Conservation (phyloP, 2,797 vertebrate genomes). For the Pteropus rufus region DNA sequence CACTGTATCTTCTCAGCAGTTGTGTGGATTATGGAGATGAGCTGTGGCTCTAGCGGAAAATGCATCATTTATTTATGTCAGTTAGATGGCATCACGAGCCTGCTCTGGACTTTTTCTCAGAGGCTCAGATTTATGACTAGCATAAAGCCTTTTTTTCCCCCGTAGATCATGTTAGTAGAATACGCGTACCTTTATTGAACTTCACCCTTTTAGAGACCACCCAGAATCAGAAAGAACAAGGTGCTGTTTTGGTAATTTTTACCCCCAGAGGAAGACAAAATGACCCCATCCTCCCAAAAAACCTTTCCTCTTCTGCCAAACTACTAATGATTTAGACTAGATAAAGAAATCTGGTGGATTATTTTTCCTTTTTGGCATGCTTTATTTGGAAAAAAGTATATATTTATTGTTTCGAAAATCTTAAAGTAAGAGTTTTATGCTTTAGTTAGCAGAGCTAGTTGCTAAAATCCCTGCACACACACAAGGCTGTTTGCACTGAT, state of each 20-base stretch:
- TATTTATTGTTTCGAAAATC: constrained; percentile 32
- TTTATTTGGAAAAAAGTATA: neutral
- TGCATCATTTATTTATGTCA: constrained; percentile 78
- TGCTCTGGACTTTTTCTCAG: constrained; percentile 67
- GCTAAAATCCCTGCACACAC: neutral
- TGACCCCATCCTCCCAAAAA: neutral
- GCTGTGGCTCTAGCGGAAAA: constrained; percentile 67
- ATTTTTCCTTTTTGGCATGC: neutral
- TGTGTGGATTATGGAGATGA: constrained; percentile 80
- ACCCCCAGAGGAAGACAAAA: neutral
- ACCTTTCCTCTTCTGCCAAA: neutral
- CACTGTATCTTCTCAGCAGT: constrained; percentile 72
- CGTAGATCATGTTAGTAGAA: constrained; percentile 60
- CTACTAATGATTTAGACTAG: neutral
- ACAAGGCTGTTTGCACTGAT: neutral
- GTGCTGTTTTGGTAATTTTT: neutral
- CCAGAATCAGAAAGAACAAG: neutral
- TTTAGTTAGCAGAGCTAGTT: neutral
- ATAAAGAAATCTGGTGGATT: neutral
- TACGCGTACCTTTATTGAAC: neutral
- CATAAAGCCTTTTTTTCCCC: constrained; percentile 1
- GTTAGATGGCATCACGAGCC: constrained; percentile 50
- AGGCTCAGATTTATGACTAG: constrained; percentile 66
- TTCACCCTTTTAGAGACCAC: constrained; percentile 30
- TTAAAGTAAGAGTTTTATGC: neutral